Evolutionary conservation across 2,797 vertebrate species (phyloP).

Genomic region (Pogonophryne albipinna): DNA sequence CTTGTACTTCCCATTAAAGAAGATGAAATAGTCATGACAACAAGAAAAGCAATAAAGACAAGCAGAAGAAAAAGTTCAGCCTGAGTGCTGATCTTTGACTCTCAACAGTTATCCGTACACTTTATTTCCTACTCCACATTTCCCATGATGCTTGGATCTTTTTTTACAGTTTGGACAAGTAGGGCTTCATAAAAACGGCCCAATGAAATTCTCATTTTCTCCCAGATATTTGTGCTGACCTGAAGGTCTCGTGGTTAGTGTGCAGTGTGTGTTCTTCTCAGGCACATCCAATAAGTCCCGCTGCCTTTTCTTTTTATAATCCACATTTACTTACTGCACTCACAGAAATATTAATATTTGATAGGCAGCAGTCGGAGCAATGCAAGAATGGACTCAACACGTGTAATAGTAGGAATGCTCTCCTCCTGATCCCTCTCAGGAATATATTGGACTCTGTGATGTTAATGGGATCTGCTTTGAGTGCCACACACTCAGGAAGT

Average conservation of each 20-base stretch:
- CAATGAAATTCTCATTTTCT: constrained; percentile 77
- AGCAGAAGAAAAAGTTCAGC: constrained; percentile 32
- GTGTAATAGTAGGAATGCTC: constrained; percentile 56
- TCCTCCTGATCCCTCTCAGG: constrained; percentile 59
- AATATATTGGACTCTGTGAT: constrained; percentile 42
- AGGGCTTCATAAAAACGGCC: constrained; percentile 59
- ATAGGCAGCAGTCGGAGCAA: constrained; percentile 75
- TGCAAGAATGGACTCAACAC: constrained; percentile 57
- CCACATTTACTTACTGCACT: constrained; percentile 82
- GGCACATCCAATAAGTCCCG: constrained; percentile 47
- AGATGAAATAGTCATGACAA: constrained; percentile 70
- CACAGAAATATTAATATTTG: constrained; percentile 87
- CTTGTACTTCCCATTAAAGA: constrained; percentile 44
- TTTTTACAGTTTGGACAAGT: constrained; percentile 41
- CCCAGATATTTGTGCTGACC: constrained; percentile 79
- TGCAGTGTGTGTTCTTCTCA: constrained; percentile 65
- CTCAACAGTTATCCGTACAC: background rate
- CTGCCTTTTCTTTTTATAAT: constrained; percentile 79
- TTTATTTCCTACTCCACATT: constrained; percentile 41
- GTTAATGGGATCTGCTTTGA: constrained; percentile 49
- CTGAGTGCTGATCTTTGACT: constrained; percentile 43
- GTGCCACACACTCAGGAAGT: constrained; percentile 36
- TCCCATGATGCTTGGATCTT: constrained; percentile 61
- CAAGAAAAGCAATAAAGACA: constrained; percentile 57
- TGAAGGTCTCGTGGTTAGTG: constrained; percentile 77